These are phyloP conservation scores for Hypotaenidia okinawae DNA, from an alignment of 2,797 vertebrate species.

Conservation along the genomic window DNA sequence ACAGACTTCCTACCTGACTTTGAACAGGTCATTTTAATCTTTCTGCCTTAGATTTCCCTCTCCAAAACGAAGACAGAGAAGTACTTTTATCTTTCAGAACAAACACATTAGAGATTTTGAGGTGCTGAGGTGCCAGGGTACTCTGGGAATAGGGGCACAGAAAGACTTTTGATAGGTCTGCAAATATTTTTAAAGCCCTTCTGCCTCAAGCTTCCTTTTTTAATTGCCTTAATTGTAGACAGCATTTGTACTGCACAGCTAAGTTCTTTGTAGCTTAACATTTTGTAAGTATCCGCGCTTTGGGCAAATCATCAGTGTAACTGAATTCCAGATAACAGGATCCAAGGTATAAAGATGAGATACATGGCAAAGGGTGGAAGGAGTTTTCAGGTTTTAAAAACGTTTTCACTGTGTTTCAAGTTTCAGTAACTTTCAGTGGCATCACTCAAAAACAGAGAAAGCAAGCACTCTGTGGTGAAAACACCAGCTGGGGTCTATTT, in stretches of 20 bases:
- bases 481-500: neutral
- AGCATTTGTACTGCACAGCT: neutral
- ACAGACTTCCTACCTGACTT: conserved; percentile 36
- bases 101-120: conserved; percentile 48
- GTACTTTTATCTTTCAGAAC: conserved; percentile 46
- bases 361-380: neutral
- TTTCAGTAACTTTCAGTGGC: conserved; percentile 9
- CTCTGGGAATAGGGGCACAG: conserved; percentile 16
- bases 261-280: neutral
- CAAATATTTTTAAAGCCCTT: conserved; percentile 55
- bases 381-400: neutral
- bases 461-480: neutral
- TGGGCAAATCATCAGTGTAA: neutral
- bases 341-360: conserved; percentile 23
- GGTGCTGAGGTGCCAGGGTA: conserved; percentile 7
- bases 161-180: conserved; percentile 29
- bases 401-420: conserved; percentile 1
- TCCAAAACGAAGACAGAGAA: conserved; percentile 23
- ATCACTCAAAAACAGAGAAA: neutral
- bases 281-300: neutral
- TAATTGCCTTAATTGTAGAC: conserved; percentile 40
- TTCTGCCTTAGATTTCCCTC: conserved; percentile 14
- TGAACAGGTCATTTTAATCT: conserved; percentile 40
- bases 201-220: conserved; percentile 22
- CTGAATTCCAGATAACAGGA: neutral